Evolutionary conservation across 2,797 vertebrate species (phyloP), one percentile per base, ranked within the genome.

Genomic region (Nyctibius grandis): DNA sequence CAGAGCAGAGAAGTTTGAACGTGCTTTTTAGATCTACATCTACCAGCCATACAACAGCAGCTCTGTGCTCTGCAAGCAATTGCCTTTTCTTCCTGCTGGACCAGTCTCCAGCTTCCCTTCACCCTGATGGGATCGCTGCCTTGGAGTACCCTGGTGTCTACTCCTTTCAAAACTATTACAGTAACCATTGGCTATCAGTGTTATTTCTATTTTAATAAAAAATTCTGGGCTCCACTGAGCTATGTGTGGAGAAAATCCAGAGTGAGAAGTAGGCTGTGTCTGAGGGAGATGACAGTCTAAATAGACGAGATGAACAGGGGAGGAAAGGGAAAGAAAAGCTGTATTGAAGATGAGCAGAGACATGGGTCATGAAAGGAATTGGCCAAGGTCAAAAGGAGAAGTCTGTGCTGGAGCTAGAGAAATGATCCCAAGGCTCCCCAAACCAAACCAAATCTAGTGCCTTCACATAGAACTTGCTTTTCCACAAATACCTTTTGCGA

Each of bases 141-240:
- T 53, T 75, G 59, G 47, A 90, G 31, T 21, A 38, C 9, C 16
- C 50, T 0, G 0, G n/a, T 23, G 15, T 9, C 15, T 25, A 33
- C 29, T 65, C n/a, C 72, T 81, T 65, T 59, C 57, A 72, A 51
- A 81, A 45, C 5, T 34, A 8, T 50, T 33, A 38, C 1, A 70
- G 63, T 31, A 70, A 63, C 53, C 7, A 33, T 4, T 64, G 34
- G 25, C 40, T 87, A 33, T 38, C 21, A 22, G 34, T 25, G 12
- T 47, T 50, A 64, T n/a, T 84, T 67, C 36, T 88, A 15, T 59
- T 60, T 81, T 48, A 72, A 47, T 9, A 59, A 48, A 54, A 88
- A 90, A 76, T 64, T 59, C 63, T 63, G 48, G 11, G 50, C 25
- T 74, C 44, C 15, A 23, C 36, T 57, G 56, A 78, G 54, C 38